phyloP scores from a whole-genome alignment of 1,140 invertebrate species.

The Scaptomyza hsui region DNA sequence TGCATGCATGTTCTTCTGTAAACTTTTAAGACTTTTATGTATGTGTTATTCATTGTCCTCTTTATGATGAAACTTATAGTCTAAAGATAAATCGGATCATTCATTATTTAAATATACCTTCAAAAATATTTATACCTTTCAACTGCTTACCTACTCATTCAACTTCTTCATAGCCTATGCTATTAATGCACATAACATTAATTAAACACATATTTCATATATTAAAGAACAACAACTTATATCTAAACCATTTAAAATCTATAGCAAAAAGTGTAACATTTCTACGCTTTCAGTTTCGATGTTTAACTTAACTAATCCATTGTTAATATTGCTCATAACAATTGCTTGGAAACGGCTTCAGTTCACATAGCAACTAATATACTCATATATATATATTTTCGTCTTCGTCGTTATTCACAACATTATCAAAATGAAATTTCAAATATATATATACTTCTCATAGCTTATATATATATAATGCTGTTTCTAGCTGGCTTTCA shows the following conservation, averaged over 20 bases:
- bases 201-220: too few species aligned
- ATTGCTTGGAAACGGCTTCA: conserved; percentile 60
- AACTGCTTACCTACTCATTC: too few species aligned
- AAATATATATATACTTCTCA: conserved; percentile 20
- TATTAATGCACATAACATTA: too few species aligned
- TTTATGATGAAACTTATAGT: too few species aligned
- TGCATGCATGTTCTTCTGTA: background rate
- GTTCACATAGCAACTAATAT: conserved; percentile 35
- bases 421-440: conserved; percentile 14
- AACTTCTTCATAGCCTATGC: background rate
- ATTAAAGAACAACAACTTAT: conserved; percentile 17
- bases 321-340: conserved; percentile 13
- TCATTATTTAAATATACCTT: too few species aligned
- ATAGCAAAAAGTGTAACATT: conserved; percentile 10
- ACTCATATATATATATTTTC: conserved; percentile 13
- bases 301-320: conserved; percentile 19
- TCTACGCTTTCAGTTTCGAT: conserved; percentile 20
- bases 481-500: conserved; percentile 52
- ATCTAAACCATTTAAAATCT: conserved; percentile 3
- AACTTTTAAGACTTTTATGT: background rate
- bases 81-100: too few species aligned
- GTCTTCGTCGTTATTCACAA: conserved; percentile 38
- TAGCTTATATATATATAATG: conserved; percentile 26
- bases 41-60: too few species aligned
- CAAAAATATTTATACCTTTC: too few species aligned